phyloP scores from a whole-genome alignment of 35 echinoderm and acorn worm genomes.

The Hemicentrotus pulcherrimus region DNA sequence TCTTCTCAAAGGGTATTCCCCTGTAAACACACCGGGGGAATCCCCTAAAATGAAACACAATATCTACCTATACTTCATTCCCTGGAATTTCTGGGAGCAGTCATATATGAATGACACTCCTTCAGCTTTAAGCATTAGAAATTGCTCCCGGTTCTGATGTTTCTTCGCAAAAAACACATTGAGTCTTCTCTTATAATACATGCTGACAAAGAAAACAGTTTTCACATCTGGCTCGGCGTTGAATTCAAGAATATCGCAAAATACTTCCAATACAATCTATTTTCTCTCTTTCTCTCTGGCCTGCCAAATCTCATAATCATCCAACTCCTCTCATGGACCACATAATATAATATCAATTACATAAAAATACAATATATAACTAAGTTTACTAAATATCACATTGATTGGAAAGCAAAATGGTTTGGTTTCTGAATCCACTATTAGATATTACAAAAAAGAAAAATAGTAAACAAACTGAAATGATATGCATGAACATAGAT shows the following conservation, averaged over 20 bases:
- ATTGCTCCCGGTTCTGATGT: neutral
- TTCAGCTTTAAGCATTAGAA: neutral
- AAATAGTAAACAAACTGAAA: neutral
- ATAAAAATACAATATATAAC: constrained; percentile 48
- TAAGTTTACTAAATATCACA: constrained; percentile 30
- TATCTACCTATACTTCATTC: neutral
- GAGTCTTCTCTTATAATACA: constrained; percentile 16
- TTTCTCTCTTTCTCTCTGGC: neutral
- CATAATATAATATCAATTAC: constrained; percentile 43
- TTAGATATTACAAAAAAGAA: neutral
- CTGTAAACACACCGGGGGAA: neutral
- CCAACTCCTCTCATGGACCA: neutral
- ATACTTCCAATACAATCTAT: neutral
- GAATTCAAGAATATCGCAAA: constrained; percentile 34
- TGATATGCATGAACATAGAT: constrained; percentile 8
- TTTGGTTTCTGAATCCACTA: constrained; percentile 9
- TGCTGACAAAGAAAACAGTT: neutral
- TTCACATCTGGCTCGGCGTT: neutral
- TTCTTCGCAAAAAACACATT: neutral
- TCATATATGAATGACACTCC: neutral
- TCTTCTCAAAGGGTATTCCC: neutral
- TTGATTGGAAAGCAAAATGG: constrained; percentile 14
- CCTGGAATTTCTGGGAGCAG: neutral
- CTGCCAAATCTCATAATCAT: neutral
- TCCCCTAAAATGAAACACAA: neutral